A percentile compares a stretch with the other conserved stretches of the same genome.
Evolutionary conservation across 1,140 invertebrate genomes (phyloP).

Genomic region (Chionoecetes opilio): DNA sequence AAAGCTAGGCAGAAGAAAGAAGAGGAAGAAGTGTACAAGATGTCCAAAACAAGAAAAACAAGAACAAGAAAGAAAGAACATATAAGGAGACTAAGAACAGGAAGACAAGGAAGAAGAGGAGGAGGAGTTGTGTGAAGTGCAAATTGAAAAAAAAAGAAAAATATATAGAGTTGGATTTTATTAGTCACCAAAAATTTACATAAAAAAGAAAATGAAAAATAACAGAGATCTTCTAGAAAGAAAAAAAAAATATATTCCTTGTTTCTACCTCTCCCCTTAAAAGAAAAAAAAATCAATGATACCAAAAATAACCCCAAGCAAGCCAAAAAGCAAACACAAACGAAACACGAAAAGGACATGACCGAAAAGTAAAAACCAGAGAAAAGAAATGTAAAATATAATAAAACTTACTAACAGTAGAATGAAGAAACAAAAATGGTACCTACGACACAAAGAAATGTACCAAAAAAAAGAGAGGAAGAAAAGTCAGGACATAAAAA

Average conservation of each 20-base stretch:
- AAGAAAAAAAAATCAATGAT: conserved; percentile 15
- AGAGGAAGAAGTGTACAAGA: no score
- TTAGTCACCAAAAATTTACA: no score
- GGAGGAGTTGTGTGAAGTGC: background rate
- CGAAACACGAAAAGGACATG: no score
- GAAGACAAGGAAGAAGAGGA: background rate
- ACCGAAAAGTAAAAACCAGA: no score
- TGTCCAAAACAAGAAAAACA: no score
- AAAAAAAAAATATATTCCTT: background rate
- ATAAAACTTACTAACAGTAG: no score
- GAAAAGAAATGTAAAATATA: no score
- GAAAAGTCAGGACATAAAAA: background rate
- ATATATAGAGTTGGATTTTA: no score
- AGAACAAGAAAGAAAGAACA: no score
- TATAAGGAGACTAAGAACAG: background rate
- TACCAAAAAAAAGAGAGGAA: background rate
- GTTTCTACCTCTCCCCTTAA: background rate
- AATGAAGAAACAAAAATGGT: background rate
- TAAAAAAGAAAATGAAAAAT: background rate
- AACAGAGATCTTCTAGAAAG: background rate
- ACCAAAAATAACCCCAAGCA: background rate
- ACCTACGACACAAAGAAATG: background rate
- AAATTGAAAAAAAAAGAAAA: no score
- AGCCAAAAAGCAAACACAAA: no score
- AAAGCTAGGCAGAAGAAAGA: no score